Conservation (phyloP, 1,140 invertebrate species). For the Sycophaga agraensis region DNA sequence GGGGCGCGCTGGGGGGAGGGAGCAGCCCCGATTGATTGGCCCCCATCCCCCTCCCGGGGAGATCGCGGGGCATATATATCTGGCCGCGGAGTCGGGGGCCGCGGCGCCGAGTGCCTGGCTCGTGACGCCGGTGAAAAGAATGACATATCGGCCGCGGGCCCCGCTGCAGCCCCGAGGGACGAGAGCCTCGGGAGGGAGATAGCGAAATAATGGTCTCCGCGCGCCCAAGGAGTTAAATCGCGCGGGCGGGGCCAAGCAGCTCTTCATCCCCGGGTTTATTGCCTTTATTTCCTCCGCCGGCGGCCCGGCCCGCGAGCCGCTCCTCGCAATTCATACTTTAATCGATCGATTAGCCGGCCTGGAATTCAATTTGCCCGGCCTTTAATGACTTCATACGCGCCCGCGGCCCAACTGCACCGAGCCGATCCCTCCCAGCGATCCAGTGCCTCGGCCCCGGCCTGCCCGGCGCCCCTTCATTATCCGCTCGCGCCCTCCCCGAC, state of each 20-base stretch:
- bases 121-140: conserved; percentile 13
- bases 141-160: conserved; percentile 6
- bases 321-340: background rate
- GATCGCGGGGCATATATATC: too few relatives aligned
- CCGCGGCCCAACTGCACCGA: too few relatives aligned
- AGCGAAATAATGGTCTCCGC: background rate
- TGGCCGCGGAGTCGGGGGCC: too few relatives aligned
- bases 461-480: background rate
- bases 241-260: background rate
- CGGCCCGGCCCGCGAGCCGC: too few relatives aligned
- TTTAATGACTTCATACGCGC: background rate
- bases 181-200: too few relatives aligned
- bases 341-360: background rate
- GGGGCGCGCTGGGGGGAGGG: background rate
- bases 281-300: background rate
- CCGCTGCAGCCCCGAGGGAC: background rate
- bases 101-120: background rate
- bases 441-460: background rate
- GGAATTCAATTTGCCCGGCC: background rate
- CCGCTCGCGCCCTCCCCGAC: background rate
- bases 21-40: conserved; percentile 1
- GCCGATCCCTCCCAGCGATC: too few relatives aligned
- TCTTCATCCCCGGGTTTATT: conserved; percentile 9
- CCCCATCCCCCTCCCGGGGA: conserved; percentile 1
- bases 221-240: background rate